phyloP scores from a whole-genome alignment of 2,113 vertebrate species.

The Noturus placidus region DNA sequence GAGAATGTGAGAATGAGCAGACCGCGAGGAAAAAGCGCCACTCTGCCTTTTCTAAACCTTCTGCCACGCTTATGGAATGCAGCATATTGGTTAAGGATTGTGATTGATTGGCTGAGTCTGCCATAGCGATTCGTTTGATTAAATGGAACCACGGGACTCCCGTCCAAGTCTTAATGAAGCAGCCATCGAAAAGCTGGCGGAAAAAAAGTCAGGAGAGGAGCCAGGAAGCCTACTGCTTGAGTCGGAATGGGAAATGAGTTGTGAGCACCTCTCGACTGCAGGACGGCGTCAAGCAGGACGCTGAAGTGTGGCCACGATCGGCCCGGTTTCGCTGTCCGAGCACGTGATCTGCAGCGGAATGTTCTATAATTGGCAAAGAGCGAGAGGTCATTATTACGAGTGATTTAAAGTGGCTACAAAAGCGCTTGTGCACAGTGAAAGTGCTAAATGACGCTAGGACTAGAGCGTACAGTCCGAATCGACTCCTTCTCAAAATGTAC shows the following conservation, averaged over 20 bases:
- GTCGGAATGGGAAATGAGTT: slow-evolving; percentile 10
- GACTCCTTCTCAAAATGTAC: background rate
- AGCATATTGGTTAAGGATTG: slow-evolving; percentile 76
- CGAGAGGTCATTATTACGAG: slow-evolving; percentile 18
- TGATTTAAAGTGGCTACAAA: background rate
- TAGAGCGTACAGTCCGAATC: background rate
- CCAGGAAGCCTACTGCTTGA: slow-evolving; percentile 57
- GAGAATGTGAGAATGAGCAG: background rate
- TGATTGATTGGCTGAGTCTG: slow-evolving; percentile 78
- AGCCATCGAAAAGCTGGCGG: slow-evolving; percentile 68
- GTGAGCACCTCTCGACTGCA: slow-evolving; percentile 1
- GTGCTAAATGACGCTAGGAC: background rate
- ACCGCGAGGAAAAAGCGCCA: slow-evolving; percentile 43
- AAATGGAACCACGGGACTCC: slow-evolving; percentile 73
- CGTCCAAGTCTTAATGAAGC: slow-evolving; percentile 75
- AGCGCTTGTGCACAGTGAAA: background rate
- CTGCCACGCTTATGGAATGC: slow-evolving; percentile 69
- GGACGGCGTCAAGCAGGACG: background rate
- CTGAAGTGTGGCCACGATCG: background rate
- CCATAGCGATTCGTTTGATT: slow-evolving; percentile 74
- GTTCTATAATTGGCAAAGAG: slow-evolving; percentile 9
- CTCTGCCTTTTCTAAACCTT: slow-evolving; percentile 68
- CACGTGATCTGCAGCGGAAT: background rate
- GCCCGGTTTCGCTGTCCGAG: background rate
- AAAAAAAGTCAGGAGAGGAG: slow-evolving; percentile 47